Evolutionary conservation across 2,113 vertebrate genomes (phyloP).

Genomic region (Excalfactoria chinensis): DNA sequence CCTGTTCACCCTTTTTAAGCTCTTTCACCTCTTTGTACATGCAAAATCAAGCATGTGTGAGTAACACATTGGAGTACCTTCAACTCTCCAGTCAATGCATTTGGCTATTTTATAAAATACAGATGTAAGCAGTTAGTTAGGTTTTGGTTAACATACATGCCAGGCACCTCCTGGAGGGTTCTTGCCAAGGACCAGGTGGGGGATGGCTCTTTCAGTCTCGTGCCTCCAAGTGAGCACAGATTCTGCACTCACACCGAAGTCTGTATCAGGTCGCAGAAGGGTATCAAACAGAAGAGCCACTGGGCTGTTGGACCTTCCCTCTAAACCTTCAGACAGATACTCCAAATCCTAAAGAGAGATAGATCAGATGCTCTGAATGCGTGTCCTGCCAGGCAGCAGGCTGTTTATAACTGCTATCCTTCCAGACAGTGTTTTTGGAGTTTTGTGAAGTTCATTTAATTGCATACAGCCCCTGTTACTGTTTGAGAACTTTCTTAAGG

Average conservation of each 20-base stretch:
- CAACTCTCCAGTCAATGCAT: not conserved
- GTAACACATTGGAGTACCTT: not conserved
- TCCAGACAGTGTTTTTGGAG: not conserved
- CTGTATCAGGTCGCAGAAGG: slow-evolving; percentile 83
- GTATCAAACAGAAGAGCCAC: slow-evolving; percentile 83
- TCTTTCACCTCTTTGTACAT: not conserved
- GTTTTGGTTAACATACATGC: slow-evolving; percentile 76
- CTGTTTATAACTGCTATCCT: not conserved
- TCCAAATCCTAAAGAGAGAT: slow-evolving; percentile 76
- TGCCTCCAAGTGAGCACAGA: slow-evolving; percentile 80
- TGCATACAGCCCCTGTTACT: not conserved
- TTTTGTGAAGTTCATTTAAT: not conserved
- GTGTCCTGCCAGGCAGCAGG: not conserved
- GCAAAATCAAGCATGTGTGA: not conserved
- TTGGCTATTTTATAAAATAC: not conserved
- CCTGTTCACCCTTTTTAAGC: not conserved
- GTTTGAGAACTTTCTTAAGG: not conserved
- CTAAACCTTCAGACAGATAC: slow-evolving; percentile 84
- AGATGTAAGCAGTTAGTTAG: not conserved
- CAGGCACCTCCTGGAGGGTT: slow-evolving; percentile 82
- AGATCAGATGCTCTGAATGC: not conserved
- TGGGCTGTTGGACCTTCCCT: slow-evolving; percentile 81
- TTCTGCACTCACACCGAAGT: slow-evolving; percentile 77
- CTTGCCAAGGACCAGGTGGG: slow-evolving; percentile 84
- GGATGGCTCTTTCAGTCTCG: slow-evolving; percentile 63